Evolutionary conservation across 2,797 vertebrate genomes (phyloP).

Genomic region (Alosa sapidissima): DNA sequence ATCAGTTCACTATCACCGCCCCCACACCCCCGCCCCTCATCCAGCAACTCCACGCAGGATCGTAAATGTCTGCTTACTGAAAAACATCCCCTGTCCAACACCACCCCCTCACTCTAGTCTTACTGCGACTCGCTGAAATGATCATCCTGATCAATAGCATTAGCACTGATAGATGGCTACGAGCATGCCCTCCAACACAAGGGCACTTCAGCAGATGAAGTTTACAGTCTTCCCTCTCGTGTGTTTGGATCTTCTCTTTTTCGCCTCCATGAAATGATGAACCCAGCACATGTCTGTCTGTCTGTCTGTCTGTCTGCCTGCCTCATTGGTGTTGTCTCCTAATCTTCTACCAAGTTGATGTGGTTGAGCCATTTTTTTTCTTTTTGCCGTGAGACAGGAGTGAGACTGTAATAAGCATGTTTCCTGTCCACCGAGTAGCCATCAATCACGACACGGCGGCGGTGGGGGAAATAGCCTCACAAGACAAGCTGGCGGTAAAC

Average conservation of each 20-base stretch:
- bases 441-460: not conserved
- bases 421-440: not conserved
- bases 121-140: conserved; percentile 32
- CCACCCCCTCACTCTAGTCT: not conserved
- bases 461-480: not conserved
- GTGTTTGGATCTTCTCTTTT: not conserved
- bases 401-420: not conserved
- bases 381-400: not conserved
- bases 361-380: too few species aligned
- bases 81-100: not conserved
- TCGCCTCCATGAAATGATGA: not conserved
- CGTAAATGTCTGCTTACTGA: conserved; percentile 37
- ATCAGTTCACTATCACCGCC: not conserved
- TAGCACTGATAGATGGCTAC: conserved; percentile 37
- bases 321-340: not conserved
- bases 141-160: conserved; percentile 38
- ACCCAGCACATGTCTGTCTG: not conserved
- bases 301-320: not conserved
- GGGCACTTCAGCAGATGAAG: conserved; percentile 28
- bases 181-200: conserved; percentile 32
- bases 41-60: conserved; percentile 23
- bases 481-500: not conserved
- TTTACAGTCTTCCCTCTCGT: not conserved
- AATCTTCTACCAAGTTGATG: not conserved
- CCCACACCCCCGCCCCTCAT: conserved; percentile 24